These are phyloP conservation scores for Alligator sinensis DNA, from an alignment of 2,113 vertebrate species.

Conservation along the genomic window DNA sequence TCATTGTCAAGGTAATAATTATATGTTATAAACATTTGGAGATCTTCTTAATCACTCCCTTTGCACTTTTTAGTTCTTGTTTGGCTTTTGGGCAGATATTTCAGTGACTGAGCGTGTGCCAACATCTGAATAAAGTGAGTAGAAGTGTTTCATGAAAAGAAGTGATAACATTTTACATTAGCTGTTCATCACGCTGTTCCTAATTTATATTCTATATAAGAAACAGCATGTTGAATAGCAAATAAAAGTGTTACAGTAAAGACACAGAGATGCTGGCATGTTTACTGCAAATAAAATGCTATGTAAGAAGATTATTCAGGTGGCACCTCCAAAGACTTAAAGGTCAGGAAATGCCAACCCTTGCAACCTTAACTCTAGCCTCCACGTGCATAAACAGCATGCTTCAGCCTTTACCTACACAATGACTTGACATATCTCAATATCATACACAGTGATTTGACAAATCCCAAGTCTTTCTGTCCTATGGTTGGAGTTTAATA, in stretches of 20 bases:
- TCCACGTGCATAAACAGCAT: neutral
- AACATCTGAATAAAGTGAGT: neutral
- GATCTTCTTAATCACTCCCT: conserved; percentile 39
- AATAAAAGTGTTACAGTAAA: neutral
- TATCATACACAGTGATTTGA: neutral
- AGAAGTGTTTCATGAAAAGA: neutral
- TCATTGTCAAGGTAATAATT: conserved; percentile 23
- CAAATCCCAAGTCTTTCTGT: neutral
- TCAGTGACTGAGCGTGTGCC: neutral
- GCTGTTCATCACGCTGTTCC: neutral
- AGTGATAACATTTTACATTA: neutral
- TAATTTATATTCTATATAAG: neutral
- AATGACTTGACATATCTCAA: neutral
- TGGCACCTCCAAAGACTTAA: neutral
- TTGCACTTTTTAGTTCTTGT: conserved; percentile 23
- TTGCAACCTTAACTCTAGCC: neutral
- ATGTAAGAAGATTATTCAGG: neutral
- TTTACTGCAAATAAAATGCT: neutral
- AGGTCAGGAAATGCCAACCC: neutral
- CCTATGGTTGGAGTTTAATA: neutral
- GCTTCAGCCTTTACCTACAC: neutral
- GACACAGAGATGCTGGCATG: neutral
- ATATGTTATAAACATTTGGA: conserved; percentile 12
- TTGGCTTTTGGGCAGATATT: conserved; percentile 2
- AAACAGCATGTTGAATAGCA: neutral